Conservation (phyloP, 92 coral and sea anemone species). For the Actinostola sp. region DNA sequence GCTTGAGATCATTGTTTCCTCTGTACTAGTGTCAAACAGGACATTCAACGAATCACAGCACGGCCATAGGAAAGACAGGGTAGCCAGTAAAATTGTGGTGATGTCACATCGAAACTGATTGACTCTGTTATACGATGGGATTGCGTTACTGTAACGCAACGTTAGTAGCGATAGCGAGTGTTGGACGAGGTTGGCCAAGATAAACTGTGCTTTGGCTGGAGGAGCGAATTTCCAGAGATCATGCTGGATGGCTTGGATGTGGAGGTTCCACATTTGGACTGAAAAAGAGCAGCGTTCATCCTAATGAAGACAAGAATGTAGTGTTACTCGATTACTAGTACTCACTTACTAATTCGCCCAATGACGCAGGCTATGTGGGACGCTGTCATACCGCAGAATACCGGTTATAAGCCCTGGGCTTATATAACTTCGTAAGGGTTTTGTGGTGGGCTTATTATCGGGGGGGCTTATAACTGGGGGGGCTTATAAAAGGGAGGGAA, state of each 20-base stretch:
- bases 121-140: conserved; percentile 75
- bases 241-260: conserved; percentile 81
- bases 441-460: too few species aligned
- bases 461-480: too few species aligned
- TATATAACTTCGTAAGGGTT: too few species aligned
- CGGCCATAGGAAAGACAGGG: conserved; percentile 76
- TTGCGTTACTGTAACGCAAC: conserved; percentile 71
- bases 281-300: conserved; percentile 97
- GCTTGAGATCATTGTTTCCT: conserved; percentile 54
- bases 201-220: conserved; percentile 81
- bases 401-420: too few species aligned
- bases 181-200: conserved; percentile 78
- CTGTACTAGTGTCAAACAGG: conserved; percentile 60
- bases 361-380: too few species aligned
- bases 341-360: too few species aligned
- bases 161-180: conserved; percentile 76
- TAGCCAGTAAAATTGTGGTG: conserved; percentile 73
- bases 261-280: conserved; percentile 97
- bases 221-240: conserved; percentile 87
- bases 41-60: conserved; percentile 65
- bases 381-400: too few species aligned
- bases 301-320: conserved; percentile 27
- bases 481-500: too few species aligned
- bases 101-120: conserved; percentile 89
- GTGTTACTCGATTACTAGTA: too few species aligned